phyloP scores from a whole-genome alignment of 2,888 invertebrate genomes.

The Therioaphis trifolii region DNA sequence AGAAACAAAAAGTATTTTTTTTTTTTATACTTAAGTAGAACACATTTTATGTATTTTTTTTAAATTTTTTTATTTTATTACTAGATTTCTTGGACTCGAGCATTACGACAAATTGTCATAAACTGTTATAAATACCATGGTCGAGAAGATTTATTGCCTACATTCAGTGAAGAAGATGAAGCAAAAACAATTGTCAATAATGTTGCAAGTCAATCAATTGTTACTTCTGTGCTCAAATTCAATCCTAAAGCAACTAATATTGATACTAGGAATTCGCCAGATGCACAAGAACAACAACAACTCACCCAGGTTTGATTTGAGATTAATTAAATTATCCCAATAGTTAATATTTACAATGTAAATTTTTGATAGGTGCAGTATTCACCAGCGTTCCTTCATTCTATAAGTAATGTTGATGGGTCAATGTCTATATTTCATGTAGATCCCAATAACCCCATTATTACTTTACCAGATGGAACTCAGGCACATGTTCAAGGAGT shows the following conservation, averaged over 20 bases:
- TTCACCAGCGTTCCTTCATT: constrained; percentile 85
- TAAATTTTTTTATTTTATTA: constrained; percentile 65
- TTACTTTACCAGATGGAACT: constrained; percentile 94
- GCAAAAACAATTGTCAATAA: constrained; percentile 64
- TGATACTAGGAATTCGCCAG: constrained; percentile 46
- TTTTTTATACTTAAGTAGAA: no score
- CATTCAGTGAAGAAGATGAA: constrained; percentile 92
- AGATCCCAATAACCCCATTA: constrained; percentile 92
- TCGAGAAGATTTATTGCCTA: constrained; percentile 92
- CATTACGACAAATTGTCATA: constrained; percentile 93
- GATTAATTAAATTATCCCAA: constrained; percentile 9
- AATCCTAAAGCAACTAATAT: constrained; percentile 51
- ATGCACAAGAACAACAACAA: constrained; percentile 64
- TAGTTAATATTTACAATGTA: constrained; percentile 23
- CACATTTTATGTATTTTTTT: background rate
- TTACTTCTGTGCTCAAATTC: constrained; percentile 58
- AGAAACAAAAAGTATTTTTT: constrained; percentile 87
- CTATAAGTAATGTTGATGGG: constrained; percentile 96
- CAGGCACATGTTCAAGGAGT: constrained; percentile 92
- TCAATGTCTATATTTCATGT: constrained; percentile 96
- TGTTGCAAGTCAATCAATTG: constrained; percentile 57
- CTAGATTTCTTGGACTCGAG: constrained; percentile 98
- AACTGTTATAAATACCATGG: constrained; percentile 99
- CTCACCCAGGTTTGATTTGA: constrained; percentile 51
- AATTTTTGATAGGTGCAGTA: constrained; percentile 63